Evolutionary conservation across 2,888 invertebrate genomes (phyloP), one percentile per base, ranked within the genome.

Genomic region (Cyclophora punctaria): DNA sequence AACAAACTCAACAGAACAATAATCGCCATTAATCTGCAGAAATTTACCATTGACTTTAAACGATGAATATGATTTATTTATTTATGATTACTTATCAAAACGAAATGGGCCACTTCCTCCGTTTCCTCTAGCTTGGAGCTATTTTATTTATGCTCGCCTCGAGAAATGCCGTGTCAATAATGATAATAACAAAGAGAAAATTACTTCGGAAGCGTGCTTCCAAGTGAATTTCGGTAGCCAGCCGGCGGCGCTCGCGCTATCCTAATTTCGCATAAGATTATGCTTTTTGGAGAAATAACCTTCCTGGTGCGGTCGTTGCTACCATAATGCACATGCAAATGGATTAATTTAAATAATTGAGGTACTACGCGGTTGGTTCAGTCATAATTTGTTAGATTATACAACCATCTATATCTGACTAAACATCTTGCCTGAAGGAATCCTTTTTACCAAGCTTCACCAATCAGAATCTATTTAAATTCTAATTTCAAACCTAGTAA

Each of bases 241-340:
- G 82, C 85, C 83, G 58, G 69, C 56, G 81, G 86, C 83, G 77
- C 80, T 80, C 85, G 86, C 86, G 87, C 80, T 76, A 67, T 72
- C 77, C 80, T 79, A 84, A 87, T 87, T 86, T 84, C 64, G 64
- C 75, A 84, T 85, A 80, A 86, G 5, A 85, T 84, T 80, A 73
- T 65, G 62, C 67, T 20, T 75, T 77, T 72, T 62, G 64, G 71
- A 73, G 20, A 73, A 75, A 73, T 70, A 69, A 72, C 64, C 59
- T 57, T 56, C 58, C 52, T 46, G 50, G 49, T 49, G 50, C 49
- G 58, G 55, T 57, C 57, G 52, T 52, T 60, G 52, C 55, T 60
- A 60, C 57, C 48, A 33, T 45, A 44, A 42, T 41, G 44, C 5
- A 5, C 34, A 33, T 44, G 44, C 37, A 37, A 37, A 37, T 37